These are phyloP conservation scores for Sebastes diaconus DNA, from an alignment of 2,797 vertebrate species.

Conservation along the genomic window DNA sequence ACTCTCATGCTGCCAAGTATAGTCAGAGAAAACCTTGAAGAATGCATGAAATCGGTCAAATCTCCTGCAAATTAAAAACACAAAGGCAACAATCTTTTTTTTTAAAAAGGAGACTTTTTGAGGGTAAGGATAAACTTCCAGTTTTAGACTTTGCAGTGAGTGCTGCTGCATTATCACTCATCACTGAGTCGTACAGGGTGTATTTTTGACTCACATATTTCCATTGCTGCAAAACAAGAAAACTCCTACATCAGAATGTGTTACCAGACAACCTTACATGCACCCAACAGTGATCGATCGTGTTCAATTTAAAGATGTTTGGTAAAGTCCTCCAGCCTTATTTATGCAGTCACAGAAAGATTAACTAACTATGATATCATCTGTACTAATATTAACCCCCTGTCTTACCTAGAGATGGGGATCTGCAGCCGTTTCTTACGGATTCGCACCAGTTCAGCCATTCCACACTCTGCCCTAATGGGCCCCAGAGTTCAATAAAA, in stretches of 20 bases:
- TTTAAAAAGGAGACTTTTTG: background rate
- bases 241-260: background rate
- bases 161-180: constrained; percentile 1
- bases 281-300: background rate
- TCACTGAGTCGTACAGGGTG: background rate
- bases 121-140: background rate
- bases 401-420: constrained; percentile 86
- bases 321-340: background rate
- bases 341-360: background rate
- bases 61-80: background rate
- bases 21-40: background rate
- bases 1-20: background rate
- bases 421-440: constrained; percentile 86
- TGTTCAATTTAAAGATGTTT: background rate
- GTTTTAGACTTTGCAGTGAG: background rate
- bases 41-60: background rate
- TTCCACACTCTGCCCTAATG: constrained; percentile 65
- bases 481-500: constrained; percentile 59
- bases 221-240: constrained; percentile 39
- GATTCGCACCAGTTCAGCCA: constrained; percentile 85
- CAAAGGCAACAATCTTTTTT: background rate
- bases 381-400: background rate
- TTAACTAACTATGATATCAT: background rate
- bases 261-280: background rate
- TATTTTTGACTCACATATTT: constrained; percentile 40